Evolutionary conservation across 2,797 vertebrate genomes (phyloP).

Genomic region (Poeciliopsis presidionis): DNA sequence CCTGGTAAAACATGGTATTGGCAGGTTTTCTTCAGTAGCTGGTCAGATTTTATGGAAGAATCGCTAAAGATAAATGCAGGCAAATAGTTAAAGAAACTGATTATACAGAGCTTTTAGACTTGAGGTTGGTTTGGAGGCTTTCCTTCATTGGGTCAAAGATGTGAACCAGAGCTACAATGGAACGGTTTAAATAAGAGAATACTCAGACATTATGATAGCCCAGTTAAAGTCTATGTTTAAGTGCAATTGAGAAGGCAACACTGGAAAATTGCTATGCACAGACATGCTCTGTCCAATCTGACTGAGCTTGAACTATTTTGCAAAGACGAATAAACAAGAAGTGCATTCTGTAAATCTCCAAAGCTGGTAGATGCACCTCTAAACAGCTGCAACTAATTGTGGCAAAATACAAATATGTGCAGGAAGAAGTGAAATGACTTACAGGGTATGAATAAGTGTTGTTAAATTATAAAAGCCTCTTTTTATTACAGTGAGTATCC

Average conservation of each 20-base stretch:
- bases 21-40: neutral
- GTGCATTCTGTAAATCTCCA: neutral
- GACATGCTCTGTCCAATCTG: neutral
- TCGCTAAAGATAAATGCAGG: neutral
- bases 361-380: neutral
- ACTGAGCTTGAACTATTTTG: neutral
- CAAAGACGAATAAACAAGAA: neutral
- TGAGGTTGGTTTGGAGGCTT: neutral
- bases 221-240: neutral
- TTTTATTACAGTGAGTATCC: neutral
- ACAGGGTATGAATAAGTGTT: neutral
- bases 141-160: neutral
- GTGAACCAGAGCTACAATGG: neutral
- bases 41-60: neutral
- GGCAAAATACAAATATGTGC: neutral
- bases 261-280: neutral
- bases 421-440: no score
- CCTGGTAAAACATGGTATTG: neutral
- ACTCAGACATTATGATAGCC: neutral
- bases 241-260: neutral
- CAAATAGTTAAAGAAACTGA: neutral
- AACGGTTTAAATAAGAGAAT: neutral
- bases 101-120: neutral
- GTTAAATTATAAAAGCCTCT: neutral
- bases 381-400: neutral